Percentiles rank a stretch among this genome's conserved stretches.
These are phyloP conservation scores for Drosophila bocqueti DNA, from an alignment of 1,140 invertebrate genomes.

Conservation along the genomic window DNA sequence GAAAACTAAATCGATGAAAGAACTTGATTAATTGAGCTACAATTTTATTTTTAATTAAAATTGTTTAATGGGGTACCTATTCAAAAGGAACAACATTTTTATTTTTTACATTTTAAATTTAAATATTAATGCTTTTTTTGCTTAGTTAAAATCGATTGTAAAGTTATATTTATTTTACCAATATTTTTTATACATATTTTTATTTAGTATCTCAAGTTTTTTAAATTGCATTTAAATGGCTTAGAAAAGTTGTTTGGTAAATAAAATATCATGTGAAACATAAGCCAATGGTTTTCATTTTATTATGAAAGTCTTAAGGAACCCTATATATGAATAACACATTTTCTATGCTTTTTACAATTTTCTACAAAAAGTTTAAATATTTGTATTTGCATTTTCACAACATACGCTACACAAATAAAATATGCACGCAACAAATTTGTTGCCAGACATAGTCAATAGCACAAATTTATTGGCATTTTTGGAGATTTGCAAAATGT, in stretches of 20 bases:
- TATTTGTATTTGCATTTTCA: conserved; percentile 47
- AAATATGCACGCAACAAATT: conserved; percentile 60
- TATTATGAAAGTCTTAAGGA: neutral
- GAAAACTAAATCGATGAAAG: neutral
- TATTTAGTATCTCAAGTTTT: too few relatives aligned
- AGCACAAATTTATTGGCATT: conserved; percentile 57
- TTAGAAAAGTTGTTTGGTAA: neutral
- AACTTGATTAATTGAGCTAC: too few relatives aligned
- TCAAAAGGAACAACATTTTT: too few relatives aligned
- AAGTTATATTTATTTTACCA: neutral
- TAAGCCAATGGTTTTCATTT: conserved; percentile 8
- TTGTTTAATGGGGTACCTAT: too few relatives aligned
- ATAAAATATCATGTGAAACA: conserved; percentile 6
- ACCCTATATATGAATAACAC: neutral
- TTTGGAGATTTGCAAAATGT: conserved; percentile 44
- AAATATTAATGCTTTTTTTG: too few relatives aligned
- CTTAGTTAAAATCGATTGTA: too few relatives aligned
- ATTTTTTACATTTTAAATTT: too few relatives aligned
- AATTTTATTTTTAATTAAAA: too few relatives aligned
- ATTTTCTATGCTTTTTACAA: neutral
- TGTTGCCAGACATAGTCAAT: conserved; percentile 53
- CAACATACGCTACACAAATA: conserved; percentile 48
- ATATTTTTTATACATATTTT: neutral
- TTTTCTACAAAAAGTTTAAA: conserved; percentile 3
- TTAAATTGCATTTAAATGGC: conserved; percentile 1